phyloP scores from a whole-genome alignment of 2,113 vertebrate genomes.

The Xenus cinereus region DNA sequence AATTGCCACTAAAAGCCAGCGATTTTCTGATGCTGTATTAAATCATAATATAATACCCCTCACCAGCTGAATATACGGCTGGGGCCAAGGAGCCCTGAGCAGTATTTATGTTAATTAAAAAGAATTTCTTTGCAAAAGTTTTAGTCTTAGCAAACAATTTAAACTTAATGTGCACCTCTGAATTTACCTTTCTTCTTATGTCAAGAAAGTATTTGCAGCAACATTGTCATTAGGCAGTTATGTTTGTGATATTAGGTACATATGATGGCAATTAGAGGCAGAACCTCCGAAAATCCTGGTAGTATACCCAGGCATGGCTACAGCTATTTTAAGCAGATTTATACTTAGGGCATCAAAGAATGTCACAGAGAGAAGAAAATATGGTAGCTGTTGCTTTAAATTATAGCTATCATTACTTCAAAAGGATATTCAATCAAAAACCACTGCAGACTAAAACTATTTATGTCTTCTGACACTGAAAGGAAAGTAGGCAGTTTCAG shows the following conservation, averaged over 20 bases:
- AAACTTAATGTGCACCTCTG: constrained; percentile 17
- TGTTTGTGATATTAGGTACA: constrained; percentile 74
- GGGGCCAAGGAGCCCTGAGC: background rate
- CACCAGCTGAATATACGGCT: background rate
- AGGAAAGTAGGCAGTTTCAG: constrained; percentile 70
- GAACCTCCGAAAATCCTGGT: constrained; percentile 68
- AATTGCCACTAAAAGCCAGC: background rate
- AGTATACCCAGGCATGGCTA: constrained; percentile 59
- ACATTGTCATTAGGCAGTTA: constrained; percentile 64
- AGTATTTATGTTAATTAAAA: constrained; percentile 58
- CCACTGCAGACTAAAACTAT: constrained; percentile 74
- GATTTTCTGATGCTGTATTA: background rate
- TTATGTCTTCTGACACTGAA: constrained; percentile 78
- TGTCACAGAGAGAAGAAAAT: constrained; percentile 77
- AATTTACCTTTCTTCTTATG: constrained; percentile 60
- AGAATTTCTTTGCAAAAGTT: constrained; percentile 33
- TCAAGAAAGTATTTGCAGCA: constrained; percentile 61
- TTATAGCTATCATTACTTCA: constrained; percentile 85
- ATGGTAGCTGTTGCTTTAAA: constrained; percentile 86
- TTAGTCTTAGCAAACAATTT: constrained; percentile 40
- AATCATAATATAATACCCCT: background rate
- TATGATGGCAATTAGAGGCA: constrained; percentile 79
- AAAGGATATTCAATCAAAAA: constrained; percentile 82
- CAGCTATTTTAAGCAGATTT: constrained; percentile 80
- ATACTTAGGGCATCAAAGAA: constrained; percentile 79